Evolutionary conservation across 2,113 vertebrate genomes (phyloP), one percentile per base, ranked within the genome.

Genomic region (Excalfactoria chinensis): DNA sequence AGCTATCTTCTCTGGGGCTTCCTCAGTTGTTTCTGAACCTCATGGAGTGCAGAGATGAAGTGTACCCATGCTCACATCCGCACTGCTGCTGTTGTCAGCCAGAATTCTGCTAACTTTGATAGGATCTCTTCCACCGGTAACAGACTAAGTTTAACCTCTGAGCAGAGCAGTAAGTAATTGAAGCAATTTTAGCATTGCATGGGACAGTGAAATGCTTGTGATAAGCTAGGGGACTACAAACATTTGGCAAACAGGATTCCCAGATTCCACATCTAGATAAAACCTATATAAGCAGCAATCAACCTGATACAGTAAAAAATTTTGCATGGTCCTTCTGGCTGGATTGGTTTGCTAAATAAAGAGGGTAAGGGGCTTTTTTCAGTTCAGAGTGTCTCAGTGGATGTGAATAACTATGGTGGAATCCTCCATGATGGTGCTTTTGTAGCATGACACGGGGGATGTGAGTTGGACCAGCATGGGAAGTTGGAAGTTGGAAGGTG

Each of bases 371-470:
- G 43, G 5, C 30, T 62, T 82, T 86, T 72, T 44, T 51, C 15
- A 40, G n/a, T 34, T 75, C 40, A 48, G 64, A 58, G 34, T 20
- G 16, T 71, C 34, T 84, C 66, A 16, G 2, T 69, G 40, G 43
- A 32, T 1, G 0, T 17, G 34, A 67, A 74, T 62, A 30, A 49
- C 58, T 22, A 4, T 28, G 35, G 20, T 82, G 40, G 58, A 64
- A 13, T 37, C 11, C 43, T 26, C 23, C 53, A 41, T 35, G 44
- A 44, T n/a, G 13, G 11, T 0, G 0, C 7, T 70, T 70, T 46
- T 59, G 32, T 16, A 74, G 28, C 0, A 0, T 37, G 56, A 37
- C 58, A 32, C 32, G 3, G 19, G 80, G 66, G 0, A 2, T 35
- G 28, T 58, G 40, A 53, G 11, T 15, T 71, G 30, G 26, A 21